Evolutionary conservation across 2,113 vertebrate genomes (phyloP), one percentile per base, ranked within the genome.

Genomic region (Actinemys pallida): DNA sequence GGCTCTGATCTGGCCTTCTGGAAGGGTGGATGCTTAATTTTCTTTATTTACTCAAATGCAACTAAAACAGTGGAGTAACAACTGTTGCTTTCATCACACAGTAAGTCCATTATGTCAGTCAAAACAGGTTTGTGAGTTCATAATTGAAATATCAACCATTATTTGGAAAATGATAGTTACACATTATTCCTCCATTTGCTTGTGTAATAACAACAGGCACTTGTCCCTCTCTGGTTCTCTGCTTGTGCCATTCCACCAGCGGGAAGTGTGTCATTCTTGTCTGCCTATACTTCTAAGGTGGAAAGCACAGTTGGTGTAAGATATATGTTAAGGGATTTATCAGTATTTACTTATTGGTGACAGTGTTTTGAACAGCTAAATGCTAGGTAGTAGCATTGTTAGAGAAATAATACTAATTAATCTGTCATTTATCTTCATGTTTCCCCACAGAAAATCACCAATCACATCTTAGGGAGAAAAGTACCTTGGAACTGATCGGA

Each of bases 371-470:
- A 27, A 35, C 35, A 35, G 52, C 22, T 50, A 7, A 81, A n/a
- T 50, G 24, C 16, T 16, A 52, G 31, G 16, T 57, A 39, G 16
- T 25, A 22, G 49, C 35, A 1, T 31, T 10, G 24, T 6, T 39
- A 29, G 14, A 78, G 16, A 42, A 16, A 9, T n/a, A 1, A 25
- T 5, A 2, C 25, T 89, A 6, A n/a, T 2, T 47, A 9, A 17
- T 85, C n/a, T 95, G 20, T 90, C 0, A 0, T 86, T 76, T 95
- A 39, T 94, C 19, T 56, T 96, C 96, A 84, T 94, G 75, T 91
- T 5, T 84, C 56, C 35, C 62, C 59, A 19, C 98, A 98, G 98
- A 98, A 98, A 95, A 97, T 98, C 96, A 97, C 98, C 97, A 98
- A 95, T 94, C 98, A 20, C 52, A 89, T 98, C 81, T 89, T 98